These are phyloP conservation scores for Caenorhabditis sp. DNA, from an alignment of 2,888 invertebrate genomes.

Conservation along the genomic window DNA sequence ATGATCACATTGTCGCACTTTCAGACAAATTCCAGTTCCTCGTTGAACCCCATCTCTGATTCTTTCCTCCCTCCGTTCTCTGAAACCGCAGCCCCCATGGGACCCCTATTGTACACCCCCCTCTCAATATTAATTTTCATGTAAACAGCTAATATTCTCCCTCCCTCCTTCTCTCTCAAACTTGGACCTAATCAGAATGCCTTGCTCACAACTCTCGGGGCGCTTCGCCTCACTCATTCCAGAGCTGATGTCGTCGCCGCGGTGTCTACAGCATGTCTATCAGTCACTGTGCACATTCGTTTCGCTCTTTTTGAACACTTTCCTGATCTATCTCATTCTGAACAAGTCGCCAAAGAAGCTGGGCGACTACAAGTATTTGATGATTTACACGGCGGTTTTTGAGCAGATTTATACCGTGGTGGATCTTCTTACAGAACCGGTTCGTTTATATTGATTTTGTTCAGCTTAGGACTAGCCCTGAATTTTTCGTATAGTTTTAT, in stretches of 20 bases:
- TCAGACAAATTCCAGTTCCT: not conserved
- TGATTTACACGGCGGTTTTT: conserved; percentile 46
- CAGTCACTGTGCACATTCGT: conserved; percentile 26
- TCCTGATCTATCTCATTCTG: conserved; percentile 28
- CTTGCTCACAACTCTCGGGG: conserved; percentile 33
- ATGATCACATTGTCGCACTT: not conserved
- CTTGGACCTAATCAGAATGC: conserved; percentile 1
- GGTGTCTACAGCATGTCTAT: conserved; percentile 45
- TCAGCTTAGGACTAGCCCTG: not conserved
- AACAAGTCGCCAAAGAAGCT: conserved; percentile 46
- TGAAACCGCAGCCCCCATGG: not conserved
- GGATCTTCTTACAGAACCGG: conserved; percentile 46
- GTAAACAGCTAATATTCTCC: not conserved
- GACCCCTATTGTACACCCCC: not conserved
- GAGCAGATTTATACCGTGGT: conserved; percentile 38
- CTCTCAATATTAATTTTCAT: not conserved
- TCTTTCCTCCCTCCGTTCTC: not conserved
- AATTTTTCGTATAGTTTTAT: not conserved
- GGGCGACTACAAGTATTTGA: conserved; percentile 43
- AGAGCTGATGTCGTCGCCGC: conserved; percentile 34
- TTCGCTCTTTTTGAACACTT: conserved; percentile 10
- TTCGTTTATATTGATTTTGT: not conserved
- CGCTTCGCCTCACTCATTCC: conserved; percentile 20
- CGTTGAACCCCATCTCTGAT: not conserved
- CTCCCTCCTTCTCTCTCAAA: not conserved